A percentile compares a stretch with the other conserved stretches of the same genome.
These are phyloP conservation scores for Cochlearius cochlearius DNA, from an alignment of 2,113 vertebrate species.

Conservation along the genomic window DNA sequence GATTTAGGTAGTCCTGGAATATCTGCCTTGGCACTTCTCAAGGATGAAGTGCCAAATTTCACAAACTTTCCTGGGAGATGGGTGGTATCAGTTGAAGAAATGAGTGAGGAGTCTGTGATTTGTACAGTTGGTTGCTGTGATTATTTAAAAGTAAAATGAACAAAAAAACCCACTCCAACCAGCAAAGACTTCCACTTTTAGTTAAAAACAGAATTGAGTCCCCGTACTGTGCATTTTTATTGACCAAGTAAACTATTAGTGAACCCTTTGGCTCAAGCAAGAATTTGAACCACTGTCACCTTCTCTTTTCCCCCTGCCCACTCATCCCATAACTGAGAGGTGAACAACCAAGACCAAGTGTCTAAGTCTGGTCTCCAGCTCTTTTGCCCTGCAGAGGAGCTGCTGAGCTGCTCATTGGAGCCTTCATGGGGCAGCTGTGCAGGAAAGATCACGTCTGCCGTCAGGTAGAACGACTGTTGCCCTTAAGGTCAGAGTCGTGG, in stretches of 20 bases:
- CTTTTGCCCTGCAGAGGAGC: not conserved
- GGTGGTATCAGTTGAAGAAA: not conserved
- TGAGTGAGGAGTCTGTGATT: not conserved
- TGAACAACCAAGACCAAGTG: not conserved
- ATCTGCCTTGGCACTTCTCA: not conserved
- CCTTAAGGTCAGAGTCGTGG: not conserved
- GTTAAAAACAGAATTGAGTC: not conserved
- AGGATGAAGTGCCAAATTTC: not conserved
- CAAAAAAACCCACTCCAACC: not conserved
- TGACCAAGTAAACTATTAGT: not conserved
- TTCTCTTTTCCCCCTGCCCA: accelerated
- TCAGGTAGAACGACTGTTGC: not conserved
- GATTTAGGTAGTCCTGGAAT: not conserved
- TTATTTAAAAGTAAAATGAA: not conserved
- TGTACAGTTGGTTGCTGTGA: not conserved
- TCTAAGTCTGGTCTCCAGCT: not conserved
- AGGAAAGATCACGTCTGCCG: not conserved
- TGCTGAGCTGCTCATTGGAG: not conserved
- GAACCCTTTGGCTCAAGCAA: not conserved
- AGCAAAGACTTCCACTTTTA: not conserved
- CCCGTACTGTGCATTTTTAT: not conserved
- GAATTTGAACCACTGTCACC: not conserved
- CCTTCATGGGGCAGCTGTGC: accelerated
- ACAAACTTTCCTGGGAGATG: not conserved
- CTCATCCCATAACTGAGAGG: accelerated